Base-by-base conservation (phyloP, 1,140 invertebrate genomes). In the Diachasma alloeum region DNA sequence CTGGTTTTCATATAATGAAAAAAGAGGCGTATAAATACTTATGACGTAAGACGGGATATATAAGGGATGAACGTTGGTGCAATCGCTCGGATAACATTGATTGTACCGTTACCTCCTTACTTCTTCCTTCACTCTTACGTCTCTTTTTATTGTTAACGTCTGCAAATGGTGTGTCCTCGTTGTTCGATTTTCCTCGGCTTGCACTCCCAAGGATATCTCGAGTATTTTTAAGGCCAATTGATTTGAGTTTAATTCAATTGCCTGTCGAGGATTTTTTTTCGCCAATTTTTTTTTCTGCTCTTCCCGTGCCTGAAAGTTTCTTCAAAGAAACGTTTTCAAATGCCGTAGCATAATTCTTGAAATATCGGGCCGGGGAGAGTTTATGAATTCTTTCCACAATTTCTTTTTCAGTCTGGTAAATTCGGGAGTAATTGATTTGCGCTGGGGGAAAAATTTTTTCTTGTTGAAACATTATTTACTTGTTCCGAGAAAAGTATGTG, bases 81-180 rank as follows among this genome's bases (percentile, higher is more conserved):
- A 74, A 67, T 74, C 59, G 59, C 59, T 67, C 59, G 72, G 63
- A 74, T 74, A 74, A 74, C 72, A 74, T 74, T 74, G 59, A 66
- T 66, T 67, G 56, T 74, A 67, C 72, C 72, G 72, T 74, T 74
- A 74, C 46, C 24, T 44, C 59, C 22, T 42, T 66, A 66, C 56
- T 63, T 63, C 24, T 75, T 39, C 26, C 39, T 44, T 24, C 59
- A 66, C 59, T 74, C 39, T 26, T 63, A 24, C 24, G 26, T 26
- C 19, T 63, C 24, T 63, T 63, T 63, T 63, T 63, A 13, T 15
- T 63, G 15, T 24, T 63, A 63, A 26, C 24, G 11, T 11, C 59
- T 63, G 59, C 22, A 63, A 63, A 63, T 63, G 59, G 59, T 63
- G 22, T 63, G 59, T 63, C 24, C 59, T 63, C 59, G 59, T 63